These are phyloP conservation scores for Unio delphinus DNA, from an alignment of 2,888 invertebrate genomes.

Conservation along the genomic window DNA sequence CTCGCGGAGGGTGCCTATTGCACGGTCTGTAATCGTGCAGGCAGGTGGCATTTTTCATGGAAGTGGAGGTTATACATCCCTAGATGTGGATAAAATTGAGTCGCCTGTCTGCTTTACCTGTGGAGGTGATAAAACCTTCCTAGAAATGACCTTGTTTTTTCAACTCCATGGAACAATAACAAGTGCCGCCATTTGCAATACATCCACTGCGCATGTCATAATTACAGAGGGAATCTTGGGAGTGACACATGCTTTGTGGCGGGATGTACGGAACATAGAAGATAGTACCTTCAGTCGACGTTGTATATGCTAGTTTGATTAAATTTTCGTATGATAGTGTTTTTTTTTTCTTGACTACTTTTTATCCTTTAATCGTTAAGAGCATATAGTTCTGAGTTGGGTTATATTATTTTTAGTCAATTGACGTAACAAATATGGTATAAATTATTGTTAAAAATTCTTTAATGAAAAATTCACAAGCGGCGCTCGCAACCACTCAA, in stretches of 20 bases:
- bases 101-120: slow-evolving; percentile 63
- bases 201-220: slow-evolving; percentile 69
- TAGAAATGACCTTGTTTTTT: slow-evolving; percentile 74
- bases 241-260: slow-evolving; percentile 33
- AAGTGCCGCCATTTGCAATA: slow-evolving; percentile 99
- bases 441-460: too few relatives aligned
- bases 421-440: too few relatives aligned
- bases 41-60: slow-evolving; percentile 7
- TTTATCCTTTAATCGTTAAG: too few relatives aligned
- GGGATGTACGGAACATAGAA: slow-evolving; percentile 8
- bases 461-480: too few relatives aligned
- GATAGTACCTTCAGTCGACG: too few relatives aligned
- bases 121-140: slow-evolving; percentile 73
- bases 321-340: too few relatives aligned
- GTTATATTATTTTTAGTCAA: too few relatives aligned
- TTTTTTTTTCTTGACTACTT: too few relatives aligned
- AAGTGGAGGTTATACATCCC: slow-evolving; percentile 8
- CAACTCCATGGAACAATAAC: slow-evolving; percentile 96
- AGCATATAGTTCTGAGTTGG: too few relatives aligned
- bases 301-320: too few relatives aligned
- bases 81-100: slow-evolving; percentile 1
- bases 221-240: slow-evolving; percentile 58
- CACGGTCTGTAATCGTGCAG: neutral
- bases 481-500: too few relatives aligned
- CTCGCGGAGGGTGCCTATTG: too few relatives aligned